A percentile compares a stretch with the other conserved stretches of the same genome.
Conservation (phyloP, 2,797 vertebrate species). For the Rhynchonycteris naso region DNA sequence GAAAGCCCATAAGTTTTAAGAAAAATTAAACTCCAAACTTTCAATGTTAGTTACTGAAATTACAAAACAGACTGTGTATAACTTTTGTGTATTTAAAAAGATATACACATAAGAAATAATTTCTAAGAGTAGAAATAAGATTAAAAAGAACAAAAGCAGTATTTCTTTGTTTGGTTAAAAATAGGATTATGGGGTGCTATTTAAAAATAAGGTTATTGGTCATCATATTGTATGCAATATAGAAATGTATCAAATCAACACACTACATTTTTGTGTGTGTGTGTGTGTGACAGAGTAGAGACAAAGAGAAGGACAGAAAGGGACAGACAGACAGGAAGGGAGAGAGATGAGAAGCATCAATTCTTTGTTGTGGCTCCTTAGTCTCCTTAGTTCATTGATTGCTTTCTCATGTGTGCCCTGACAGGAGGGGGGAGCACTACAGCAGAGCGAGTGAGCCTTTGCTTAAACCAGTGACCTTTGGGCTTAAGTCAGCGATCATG, state of each 20-base stretch:
- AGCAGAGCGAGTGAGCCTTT: too few relatives aligned
- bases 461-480: too few relatives aligned
- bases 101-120: not conserved
- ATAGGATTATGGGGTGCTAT: not conserved
- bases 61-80: not conserved
- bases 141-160: not conserved
- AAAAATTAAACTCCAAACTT: not conserved
- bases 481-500: too few relatives aligned
- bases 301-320: too few relatives aligned
- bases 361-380: too few relatives aligned
- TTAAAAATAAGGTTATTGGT: not conserved
- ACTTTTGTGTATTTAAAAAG: not conserved
- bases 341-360: too few relatives aligned
- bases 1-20: not conserved
- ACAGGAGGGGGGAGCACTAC: too few relatives aligned
- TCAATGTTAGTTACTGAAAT: not conserved
- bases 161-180: constrained; percentile 14
- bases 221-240: not conserved
- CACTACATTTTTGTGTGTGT: not conserved
- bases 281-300: too few relatives aligned
- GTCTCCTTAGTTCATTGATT: too few relatives aligned
- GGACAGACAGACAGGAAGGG: too few relatives aligned
- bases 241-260: not conserved
- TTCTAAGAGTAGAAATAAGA: not conserved
- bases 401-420: too few relatives aligned